Evolutionary conservation across 2,888 invertebrate genomes (phyloP).

Genomic region (Aromia moschata): DNA sequence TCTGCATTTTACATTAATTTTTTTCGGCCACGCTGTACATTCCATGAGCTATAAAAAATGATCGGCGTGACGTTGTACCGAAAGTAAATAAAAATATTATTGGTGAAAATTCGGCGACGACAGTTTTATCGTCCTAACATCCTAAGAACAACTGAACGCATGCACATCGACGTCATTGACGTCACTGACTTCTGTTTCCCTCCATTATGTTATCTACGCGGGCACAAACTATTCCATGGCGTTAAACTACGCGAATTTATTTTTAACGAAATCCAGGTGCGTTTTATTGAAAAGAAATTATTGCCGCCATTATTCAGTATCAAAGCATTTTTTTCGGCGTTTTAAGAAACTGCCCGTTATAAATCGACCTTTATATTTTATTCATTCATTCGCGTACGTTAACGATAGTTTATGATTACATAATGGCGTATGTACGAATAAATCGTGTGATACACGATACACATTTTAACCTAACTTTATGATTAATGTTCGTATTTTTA

Average conservation of each 20-base stretch:
- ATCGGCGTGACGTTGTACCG: too few relatives aligned
- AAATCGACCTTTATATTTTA: background rate
- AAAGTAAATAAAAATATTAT: too few relatives aligned
- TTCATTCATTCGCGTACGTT: background rate
- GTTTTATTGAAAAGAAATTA: conserved; percentile 11
- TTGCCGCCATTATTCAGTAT: conserved; percentile 12
- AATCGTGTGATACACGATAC: too few relatives aligned
- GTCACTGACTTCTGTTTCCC: background rate
- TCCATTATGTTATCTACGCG: background rate
- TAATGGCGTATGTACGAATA: too few relatives aligned
- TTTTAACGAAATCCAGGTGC: conserved; percentile 1
- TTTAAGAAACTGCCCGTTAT: conserved; percentile 1
- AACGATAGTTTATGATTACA: too few relatives aligned
- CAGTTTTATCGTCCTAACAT: background rate
- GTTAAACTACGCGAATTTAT: conserved; percentile 2
- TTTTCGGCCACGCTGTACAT: too few relatives aligned
- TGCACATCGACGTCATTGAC: too few relatives aligned
- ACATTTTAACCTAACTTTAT: too few relatives aligned
- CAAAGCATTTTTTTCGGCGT: background rate
- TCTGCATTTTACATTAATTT: too few relatives aligned
- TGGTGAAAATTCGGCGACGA: too few relatives aligned
- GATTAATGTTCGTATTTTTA: too few relatives aligned
- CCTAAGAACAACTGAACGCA: background rate
- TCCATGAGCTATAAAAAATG: too few relatives aligned
- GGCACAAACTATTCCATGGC: background rate